phyloP scores from a whole-genome alignment of 1,140 invertebrate genomes.

The Scaptomyza graminum region DNA sequence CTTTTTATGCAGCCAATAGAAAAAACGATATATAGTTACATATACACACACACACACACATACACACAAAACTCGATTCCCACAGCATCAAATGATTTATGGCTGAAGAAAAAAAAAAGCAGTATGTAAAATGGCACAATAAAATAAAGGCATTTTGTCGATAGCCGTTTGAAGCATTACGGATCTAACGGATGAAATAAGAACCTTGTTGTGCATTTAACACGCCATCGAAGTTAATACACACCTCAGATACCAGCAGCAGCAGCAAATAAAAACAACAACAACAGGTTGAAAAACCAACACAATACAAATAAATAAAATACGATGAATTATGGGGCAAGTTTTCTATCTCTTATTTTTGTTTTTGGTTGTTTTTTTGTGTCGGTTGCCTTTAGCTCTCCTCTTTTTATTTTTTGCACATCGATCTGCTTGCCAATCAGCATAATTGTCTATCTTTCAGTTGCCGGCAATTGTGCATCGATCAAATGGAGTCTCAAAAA shows the following conservation, averaged over 20 bases:
- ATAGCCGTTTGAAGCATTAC: conserved; percentile 61
- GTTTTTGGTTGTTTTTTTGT: neutral
- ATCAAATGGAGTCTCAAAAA: conserved; percentile 46
- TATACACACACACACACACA: conserved; percentile 20
- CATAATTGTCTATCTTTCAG: conserved; percentile 61
- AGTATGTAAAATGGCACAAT: conserved; percentile 64
- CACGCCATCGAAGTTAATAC: conserved; percentile 57
- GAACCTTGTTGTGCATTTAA: conserved; percentile 81
- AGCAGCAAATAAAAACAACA: neutral
- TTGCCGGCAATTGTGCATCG: conserved; percentile 74
- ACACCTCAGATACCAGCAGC: conserved; percentile 41
- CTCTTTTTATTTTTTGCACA: conserved; percentile 4
- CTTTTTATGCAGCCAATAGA: conserved; percentile 55
- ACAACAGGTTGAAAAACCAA: conserved; percentile 6
- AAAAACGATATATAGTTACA: conserved; percentile 7
- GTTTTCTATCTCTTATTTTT: conserved; percentile 53
- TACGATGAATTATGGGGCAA: conserved; percentile 76
- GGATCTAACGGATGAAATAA: conserved; percentile 81
- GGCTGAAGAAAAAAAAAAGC: conserved; percentile 39
- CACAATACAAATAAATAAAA: conserved; percentile 75
- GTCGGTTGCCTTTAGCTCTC: neutral
- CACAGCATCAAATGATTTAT: conserved; percentile 80
- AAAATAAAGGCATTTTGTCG: conserved; percentile 61
- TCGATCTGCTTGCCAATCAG: conserved; percentile 48
- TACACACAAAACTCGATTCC: conserved; percentile 62